Evolutionary conservation across 2,888 invertebrate genomes (phyloP), one percentile per base, ranked within the genome.

Genomic region (Drosophila testacea): DNA sequence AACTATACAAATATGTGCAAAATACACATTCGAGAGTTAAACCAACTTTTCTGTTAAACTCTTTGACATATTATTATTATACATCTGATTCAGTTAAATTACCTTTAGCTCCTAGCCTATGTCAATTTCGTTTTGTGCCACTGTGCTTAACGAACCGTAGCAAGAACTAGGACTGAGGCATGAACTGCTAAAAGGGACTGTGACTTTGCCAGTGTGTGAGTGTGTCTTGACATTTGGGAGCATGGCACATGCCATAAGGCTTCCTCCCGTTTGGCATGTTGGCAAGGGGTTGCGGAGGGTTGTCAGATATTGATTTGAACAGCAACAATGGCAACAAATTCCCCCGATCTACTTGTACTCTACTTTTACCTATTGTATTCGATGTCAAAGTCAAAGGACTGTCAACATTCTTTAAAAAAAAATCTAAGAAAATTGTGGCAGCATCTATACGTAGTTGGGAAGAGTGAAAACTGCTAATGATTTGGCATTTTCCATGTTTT

Each of bases 251-350:
- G 67, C 51, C 75, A 70, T 62, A 78, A 65, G 77, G 79, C 62
- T 74, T 79, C 70, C 61, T 41, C 39, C 38, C 60, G 57, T 36
- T 60, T 9, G 50, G 7, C 13, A 27, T 22, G 38, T 10, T 28
- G 6, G 16, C 16, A 39, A 4, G 28, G 16, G 42, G 4, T 27
- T 16, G 51, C 5, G 36, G 36, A 22, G 13, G 36, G n/a, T 39
- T 69, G 63, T 30, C 56, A 44, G 44, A 42, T 84, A 84, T 82
- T 70, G 85, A 84, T 84, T 83, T 81, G 22, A 62, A 38, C 46
- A 69, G 51, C 71, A 62, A 70, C 70, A 69, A 66, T 51, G 62
- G 28, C 63, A 61, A 44, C 41, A 55, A 48, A 62, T 65, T 70
- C 60, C 60, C 41, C 13, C 27, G 41, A 64, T 46, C 42, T 44